A percentile compares a stretch with the other conserved stretches of the same genome.
phyloP scores from a whole-genome alignment of 2,888 invertebrate genomes.

The Holacanthella duospinosa region DNA sequence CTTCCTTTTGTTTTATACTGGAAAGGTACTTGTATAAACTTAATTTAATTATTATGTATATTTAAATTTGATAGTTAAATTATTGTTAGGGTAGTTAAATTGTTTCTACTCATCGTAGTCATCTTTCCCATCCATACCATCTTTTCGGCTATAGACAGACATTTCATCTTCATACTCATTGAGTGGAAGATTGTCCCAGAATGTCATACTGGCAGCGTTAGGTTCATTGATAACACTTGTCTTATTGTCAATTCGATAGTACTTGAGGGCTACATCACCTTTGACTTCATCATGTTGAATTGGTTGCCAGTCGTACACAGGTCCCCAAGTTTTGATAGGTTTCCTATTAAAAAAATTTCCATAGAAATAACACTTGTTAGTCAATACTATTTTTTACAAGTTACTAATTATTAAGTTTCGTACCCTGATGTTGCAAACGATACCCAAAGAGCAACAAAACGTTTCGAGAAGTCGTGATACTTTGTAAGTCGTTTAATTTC shows the following conservation, averaged over 20 bases:
- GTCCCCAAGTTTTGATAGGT: conserved; percentile 28
- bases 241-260: conserved; percentile 26
- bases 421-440: conserved; percentile 35
- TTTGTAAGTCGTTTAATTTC: conserved; percentile 15
- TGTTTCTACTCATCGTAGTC: no score
- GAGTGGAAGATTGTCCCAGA: conserved; percentile 35
- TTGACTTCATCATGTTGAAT: conserved; percentile 29
- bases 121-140: no score
- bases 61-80: no score
- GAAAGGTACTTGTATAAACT: no score
- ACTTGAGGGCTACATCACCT: conserved; percentile 31
- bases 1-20: no score
- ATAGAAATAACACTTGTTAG: conserved; percentile 2
- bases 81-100: no score
- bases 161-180: conserved; percentile 31
- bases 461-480: conserved; percentile 24
- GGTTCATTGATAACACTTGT: conserved; percentile 31
- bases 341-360: conserved; percentile 19
- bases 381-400: background rate
- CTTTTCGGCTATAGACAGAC: conserved; percentile 18
- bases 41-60: no score
- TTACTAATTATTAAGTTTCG: background rate
- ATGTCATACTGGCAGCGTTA: conserved; percentile 30
- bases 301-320: conserved; percentile 23
- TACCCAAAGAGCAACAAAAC: conserved; percentile 29